These are phyloP conservation scores for Teleiodes luculella DNA, from an alignment of 2,888 invertebrate genomes.

Conservation along the genomic window DNA sequence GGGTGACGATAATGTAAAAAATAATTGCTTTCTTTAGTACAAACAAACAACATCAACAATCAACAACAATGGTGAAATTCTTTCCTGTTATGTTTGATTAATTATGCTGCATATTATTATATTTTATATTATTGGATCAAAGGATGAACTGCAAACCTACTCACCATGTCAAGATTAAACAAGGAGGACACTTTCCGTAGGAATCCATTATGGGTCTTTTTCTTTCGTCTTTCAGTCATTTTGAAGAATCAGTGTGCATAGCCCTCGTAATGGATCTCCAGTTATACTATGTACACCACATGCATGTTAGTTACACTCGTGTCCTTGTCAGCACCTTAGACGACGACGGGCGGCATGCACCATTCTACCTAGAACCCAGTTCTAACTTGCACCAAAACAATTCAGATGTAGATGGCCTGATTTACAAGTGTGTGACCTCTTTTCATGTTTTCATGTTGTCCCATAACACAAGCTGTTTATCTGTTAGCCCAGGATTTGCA, in stretches of 20 bases:
- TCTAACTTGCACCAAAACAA: conserved; percentile 74
- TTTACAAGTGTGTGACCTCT: conserved; percentile 48
- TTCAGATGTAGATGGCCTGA: conserved; percentile 53
- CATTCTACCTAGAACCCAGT: conserved; percentile 77
- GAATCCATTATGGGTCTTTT: conserved; percentile 82
- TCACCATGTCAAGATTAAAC: conserved; percentile 92
- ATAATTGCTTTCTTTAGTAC: background rate
- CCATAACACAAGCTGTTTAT: conserved; percentile 62
- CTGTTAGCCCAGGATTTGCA: conserved; percentile 61
- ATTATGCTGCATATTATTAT: too few species aligned
- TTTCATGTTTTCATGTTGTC: conserved; percentile 47
- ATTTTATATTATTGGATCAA: too few species aligned
- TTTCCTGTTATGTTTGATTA: background rate
- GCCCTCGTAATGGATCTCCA: conserved; percentile 59
- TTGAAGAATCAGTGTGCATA: conserved; percentile 68
- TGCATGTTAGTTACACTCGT: conserved; percentile 78
- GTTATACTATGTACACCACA: conserved; percentile 77
- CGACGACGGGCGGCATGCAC: conserved; percentile 71
- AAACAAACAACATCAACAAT: background rate
- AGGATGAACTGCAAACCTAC: conserved; percentile 40
- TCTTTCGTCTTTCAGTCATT: conserved; percentile 79
- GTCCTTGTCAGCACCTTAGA: conserved; percentile 69
- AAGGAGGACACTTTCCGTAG: conserved; percentile 93
- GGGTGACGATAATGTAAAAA: too few species aligned
- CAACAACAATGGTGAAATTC: conserved; percentile 19